Conservation (phyloP, 2,888 invertebrate genomes). For the Tricholauxania praeusta region DNA sequence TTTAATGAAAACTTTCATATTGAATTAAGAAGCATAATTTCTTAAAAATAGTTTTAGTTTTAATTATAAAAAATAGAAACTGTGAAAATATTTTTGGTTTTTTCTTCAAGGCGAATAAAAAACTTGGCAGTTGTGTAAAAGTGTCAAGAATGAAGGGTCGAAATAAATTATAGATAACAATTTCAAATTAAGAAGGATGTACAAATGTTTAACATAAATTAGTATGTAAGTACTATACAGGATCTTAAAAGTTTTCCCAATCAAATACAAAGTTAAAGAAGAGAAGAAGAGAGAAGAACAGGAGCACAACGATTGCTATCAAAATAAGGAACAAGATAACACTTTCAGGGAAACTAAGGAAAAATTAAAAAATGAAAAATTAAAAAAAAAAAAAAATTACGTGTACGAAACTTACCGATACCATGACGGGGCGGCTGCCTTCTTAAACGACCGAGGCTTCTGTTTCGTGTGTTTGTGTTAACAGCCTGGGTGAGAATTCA, state of each 20-base stretch:
- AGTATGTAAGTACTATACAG: too few species aligned
- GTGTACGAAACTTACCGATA: conserved; percentile 65
- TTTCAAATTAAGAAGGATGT: too few species aligned
- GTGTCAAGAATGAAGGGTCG: conserved; percentile 24
- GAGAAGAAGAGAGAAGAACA: too few species aligned
- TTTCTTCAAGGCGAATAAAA: background rate
- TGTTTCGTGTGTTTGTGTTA: conserved; percentile 69
- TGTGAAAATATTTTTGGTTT: conserved; percentile 19
- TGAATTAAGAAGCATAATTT: too few species aligned
- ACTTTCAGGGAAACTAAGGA: background rate
- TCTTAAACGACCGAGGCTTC: conserved; percentile 69
- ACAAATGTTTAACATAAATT: too few species aligned
- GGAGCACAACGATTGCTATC: too few species aligned
- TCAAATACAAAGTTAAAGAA: too few species aligned
- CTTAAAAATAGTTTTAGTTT: too few species aligned
- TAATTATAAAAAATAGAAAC: too few species aligned
- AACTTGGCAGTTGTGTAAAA: conserved; percentile 14
- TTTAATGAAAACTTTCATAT: too few species aligned
- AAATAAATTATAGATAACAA: background rate
- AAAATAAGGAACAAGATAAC: too few species aligned
- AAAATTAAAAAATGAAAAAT: conserved; percentile 32
- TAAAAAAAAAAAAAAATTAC: conserved; percentile 28
- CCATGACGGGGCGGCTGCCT: conserved; percentile 70
- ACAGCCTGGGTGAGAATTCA: conserved; percentile 67
- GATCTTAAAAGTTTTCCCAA: too few species aligned